Base-by-base conservation (phyloP, 2,888 invertebrate species). In the Macrophya alboannulata region DNA sequence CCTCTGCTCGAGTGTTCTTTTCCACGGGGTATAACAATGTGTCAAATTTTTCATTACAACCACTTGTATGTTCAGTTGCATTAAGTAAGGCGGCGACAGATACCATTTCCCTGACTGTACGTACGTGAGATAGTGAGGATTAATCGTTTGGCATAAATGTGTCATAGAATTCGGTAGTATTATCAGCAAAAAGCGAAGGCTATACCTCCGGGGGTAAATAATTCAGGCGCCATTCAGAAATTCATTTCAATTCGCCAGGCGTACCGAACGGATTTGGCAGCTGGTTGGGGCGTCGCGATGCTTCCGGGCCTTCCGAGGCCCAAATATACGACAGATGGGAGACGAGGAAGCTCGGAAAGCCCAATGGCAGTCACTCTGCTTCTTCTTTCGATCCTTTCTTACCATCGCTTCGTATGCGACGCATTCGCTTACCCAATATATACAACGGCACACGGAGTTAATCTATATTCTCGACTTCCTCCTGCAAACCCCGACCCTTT, bases 251-350 rank as follows among this genome's bases (percentile, higher is more conserved):
- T 88, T 89, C 89, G 37, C 79, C 85, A 87, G 89, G 90, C 89
- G 89, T 87, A 86, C 88, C 43, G 85, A 88, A 88, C 86, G 88
- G 89, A 90, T 90, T 90, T 89, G 88, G 85, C 87, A 81, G 81
- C 43, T 81, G 77, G 72, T 1, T 37, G 55, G 51, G 86, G 87
- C 84, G 85, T 79, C 86, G 85, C 74, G 87, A 87, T 85, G 88
- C 85, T 62, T 62, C 79, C 79, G 55, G 59, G 40, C 40, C 55
- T 31, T 21, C 79, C 31, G 12, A 59, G 31, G 31, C 77, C 51
- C 43, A 55, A 77, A 77, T 25, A 55, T 77, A 51, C 25, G 51
- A 51, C 51, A 77, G 15, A 51, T 31, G 25, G 43, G 81, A 62
- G 4, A 81, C 43, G 81, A 79, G 76, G 37, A 17, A 74, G 74